Conservation (phyloP, 2,797 vertebrate species). For the Hozukius guyotensis region DNA sequence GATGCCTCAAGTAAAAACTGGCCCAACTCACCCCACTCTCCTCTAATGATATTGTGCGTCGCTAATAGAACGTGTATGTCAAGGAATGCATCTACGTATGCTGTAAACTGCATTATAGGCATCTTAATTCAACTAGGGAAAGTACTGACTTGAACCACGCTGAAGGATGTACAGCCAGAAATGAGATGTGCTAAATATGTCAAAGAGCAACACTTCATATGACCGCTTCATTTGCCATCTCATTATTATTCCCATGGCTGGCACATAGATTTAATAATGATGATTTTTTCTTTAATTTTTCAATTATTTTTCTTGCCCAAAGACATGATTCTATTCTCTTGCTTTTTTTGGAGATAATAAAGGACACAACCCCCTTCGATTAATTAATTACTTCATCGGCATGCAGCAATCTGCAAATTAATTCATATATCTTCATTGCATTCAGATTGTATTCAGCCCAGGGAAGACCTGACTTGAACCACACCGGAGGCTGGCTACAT, state of each 20-base stretch:
- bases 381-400: background rate
- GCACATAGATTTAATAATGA: background rate
- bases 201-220: background rate
- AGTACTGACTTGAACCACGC: background rate
- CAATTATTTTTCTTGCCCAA: background rate
- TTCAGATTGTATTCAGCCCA: background rate
- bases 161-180: background rate
- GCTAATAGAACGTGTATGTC: background rate
- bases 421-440: background rate
- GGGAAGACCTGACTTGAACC: background rate
- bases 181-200: background rate
- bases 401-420: background rate
- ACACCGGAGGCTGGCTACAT: too few species aligned
- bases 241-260: background rate
- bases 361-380: background rate
- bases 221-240: background rate
- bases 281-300: background rate
- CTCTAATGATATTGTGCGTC: background rate
- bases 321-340: background rate
- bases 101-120: background rate
- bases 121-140: background rate
- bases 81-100: background rate
- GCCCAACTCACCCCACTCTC: too few species aligned
- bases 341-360: background rate
- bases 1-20: too few species aligned